Base-by-base conservation (phyloP, 1,140 invertebrate species). In the Akabosia matsudoensis region DNA sequence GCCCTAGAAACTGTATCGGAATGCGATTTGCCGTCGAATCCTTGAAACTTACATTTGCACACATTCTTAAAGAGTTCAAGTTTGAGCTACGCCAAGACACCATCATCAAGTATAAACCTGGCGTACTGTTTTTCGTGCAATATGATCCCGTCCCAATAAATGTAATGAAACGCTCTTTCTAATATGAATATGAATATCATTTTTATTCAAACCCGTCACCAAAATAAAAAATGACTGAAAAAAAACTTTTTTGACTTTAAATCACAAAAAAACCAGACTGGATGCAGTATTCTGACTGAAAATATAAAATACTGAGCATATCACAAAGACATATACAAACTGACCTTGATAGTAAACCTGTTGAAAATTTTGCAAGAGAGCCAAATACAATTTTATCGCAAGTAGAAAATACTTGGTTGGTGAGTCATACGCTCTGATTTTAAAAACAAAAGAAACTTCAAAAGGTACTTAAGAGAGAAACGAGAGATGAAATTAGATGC, bases 1-100 rank as follows among this genome's bases (percentile, higher is more conserved):
- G 76, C 31, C 73, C 73, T 51, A 61, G 73, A 67, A 61, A 51
- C 31, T 77, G 76, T 22, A 24, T 45, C 16, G 70, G 70, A 14
- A 72, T 37, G 70, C 7, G 70, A 34, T 72, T 45, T 45, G 33
- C 31, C 4, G 22, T 45, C 13, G 70, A 72, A 72, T 4, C 33
- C 26, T 37, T 72, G 70, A 34, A 72, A 37, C 24, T 7, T 45
- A 22, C 22, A 34, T 45, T 45, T 3, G 70, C 24, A 1, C 34
- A 72, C 45, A n/a, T 72, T 24, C 33, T 72, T 3, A 72, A 72
- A 24, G 33, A 72, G 18, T 67, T 67, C 26, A 67, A 31, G 28
- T 67, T 67, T 70, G 67, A 70, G 4, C 4, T 70, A 16, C 7
- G 28, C 2, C 67, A 30, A 10, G 67, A 70, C 28, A 70, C 10